Evolutionary conservation across 2,888 invertebrate species (phyloP), one percentile per base, ranked within the genome.

Genomic region (Conus canariensis): DNA sequence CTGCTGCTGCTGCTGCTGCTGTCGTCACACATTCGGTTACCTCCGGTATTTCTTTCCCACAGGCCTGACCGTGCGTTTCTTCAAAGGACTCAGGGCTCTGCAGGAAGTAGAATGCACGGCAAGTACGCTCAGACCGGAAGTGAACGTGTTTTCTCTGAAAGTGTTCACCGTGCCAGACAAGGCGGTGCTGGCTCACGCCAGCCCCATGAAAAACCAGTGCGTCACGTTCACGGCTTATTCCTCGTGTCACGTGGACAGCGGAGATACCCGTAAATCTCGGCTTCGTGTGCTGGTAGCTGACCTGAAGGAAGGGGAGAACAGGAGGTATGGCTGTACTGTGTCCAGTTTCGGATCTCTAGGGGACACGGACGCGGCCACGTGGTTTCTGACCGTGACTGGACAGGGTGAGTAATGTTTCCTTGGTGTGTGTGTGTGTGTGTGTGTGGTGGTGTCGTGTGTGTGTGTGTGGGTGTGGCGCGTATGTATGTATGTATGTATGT

Each of bases 61-160:
- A 88, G 88, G 88, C 8, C 64, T 88, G 88, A 82, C 83, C 7
- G 82, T 56, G 9, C 83, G 88, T 16, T 19, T 58, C 16, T 88
- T 88, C 80, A 60, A 82, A n/a, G 88, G 88, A 8, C 56, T 88
- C 14, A 8, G 16, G 5, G 59, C 82, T 67, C 19, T 88, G 22
- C 82, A 88, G 67, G 88, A 88, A 67, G 83, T 88, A 19, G 83
- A 88, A 67, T 88, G 88, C 67, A 60, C 83, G 14, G 83, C 80
- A 3, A 60, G 45, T 30, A 45, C 56, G n/a, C 45, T 88, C n/a
- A 56, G 25, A 22, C 12, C 88, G n/a, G 88, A 56, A 88, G 88
- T 82, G n/a, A 88, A 83, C 9, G 56, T 88, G 12, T 67, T 88
- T 14, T 60, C 83, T 1, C 45, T 88, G 5, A 88, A 82, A 64